phyloP scores from a whole-genome alignment of 2,797 vertebrate species.

The Anabas testudineus region DNA sequence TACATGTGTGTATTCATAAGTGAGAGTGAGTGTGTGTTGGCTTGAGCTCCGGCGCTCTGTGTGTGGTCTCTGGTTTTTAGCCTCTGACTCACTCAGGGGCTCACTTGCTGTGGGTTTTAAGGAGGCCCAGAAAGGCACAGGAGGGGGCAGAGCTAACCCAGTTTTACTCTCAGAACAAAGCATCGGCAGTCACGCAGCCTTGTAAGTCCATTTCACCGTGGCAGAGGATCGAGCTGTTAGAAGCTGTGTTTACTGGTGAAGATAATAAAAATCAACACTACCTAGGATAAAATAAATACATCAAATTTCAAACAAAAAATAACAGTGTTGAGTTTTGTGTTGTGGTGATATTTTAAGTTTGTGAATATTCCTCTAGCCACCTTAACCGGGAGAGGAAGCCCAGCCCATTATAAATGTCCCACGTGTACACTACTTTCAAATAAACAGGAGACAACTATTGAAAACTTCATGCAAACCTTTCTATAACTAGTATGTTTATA shows the following conservation, averaged over 20 bases:
- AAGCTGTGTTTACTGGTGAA: background rate
- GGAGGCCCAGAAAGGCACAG: slow-evolving; percentile 64
- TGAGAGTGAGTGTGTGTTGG: slow-evolving; percentile 49
- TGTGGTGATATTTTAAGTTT: background rate
- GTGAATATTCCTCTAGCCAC: slow-evolving; percentile 29
- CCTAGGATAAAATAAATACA: background rate
- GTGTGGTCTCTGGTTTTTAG: slow-evolving; percentile 80
- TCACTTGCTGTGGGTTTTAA: slow-evolving; percentile 77
- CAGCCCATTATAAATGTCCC: slow-evolving; percentile 46
- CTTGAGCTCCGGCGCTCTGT: slow-evolving; percentile 57
- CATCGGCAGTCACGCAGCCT: slow-evolving; percentile 51
- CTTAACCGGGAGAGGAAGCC: slow-evolving; percentile 56
- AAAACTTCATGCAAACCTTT: background rate
- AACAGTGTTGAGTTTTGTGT: background rate
- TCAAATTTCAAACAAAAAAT: background rate
- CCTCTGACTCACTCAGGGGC: slow-evolving; percentile 76
- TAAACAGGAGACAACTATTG: background rate
- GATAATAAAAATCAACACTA: too few species aligned
- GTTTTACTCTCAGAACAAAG: slow-evolving; percentile 54
- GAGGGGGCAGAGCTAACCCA: slow-evolving; percentile 51
- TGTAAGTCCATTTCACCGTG: slow-evolving; percentile 34
- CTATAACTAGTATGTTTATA: background rate
- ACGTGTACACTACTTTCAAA: background rate
- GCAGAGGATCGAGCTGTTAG: background rate
- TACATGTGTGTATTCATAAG: slow-evolving; percentile 27